Evolutionary conservation across 2,797 vertebrate genomes (phyloP), one percentile per base, ranked within the genome.

Genomic region (Peromyscus melanophrys): DNA sequence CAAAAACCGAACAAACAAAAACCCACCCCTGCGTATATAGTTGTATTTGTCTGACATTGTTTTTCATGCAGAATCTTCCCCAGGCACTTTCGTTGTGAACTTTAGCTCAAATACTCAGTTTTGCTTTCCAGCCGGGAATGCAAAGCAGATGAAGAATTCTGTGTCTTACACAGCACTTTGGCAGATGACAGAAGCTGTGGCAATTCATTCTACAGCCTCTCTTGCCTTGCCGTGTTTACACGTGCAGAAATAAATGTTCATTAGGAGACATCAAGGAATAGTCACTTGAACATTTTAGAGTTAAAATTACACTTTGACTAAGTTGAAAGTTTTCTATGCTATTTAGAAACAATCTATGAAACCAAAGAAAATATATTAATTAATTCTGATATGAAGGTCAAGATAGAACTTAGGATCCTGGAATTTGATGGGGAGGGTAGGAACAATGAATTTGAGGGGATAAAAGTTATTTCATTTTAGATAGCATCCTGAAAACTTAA

Each of bases 41-140:
- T 85, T 91, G 12, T 52, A 55, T 80, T 92, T 92, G 61, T 78
- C 80, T 94, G 43, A 21, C 21, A 49, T 82, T n/a, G 43, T 46
- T 91, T 93, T 97, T 73, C 23, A 67, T 2, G 3, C n/a, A 43
- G 34, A 95, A 4, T 85, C 34, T 85, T 37, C 29, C n/a, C 59
- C 29, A 59, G 37, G 3, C n/a, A 34, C 49, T 31, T 84, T 59
- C 71, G 92, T 31, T 27, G 63, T 6, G 80, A 73, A 61, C 85
- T 91, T 90, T 49, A 89, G 69, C 10, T 4, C 11, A 94, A 34
- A 57, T 76, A 34, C 9, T 49, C 46, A 29, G 25, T 69, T 84
- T 76, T 95, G 25, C 46, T 75, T 90, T 29, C 83, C 4, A 82
- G 12, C 40, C 69, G 78, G 43, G 83, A 83, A 73, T 10, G 65